A percentile compares a stretch with the other conserved stretches of the same genome.
Evolutionary conservation across 2,888 invertebrate species (phyloP).

Genomic region (Coenonympha arcania): DNA sequence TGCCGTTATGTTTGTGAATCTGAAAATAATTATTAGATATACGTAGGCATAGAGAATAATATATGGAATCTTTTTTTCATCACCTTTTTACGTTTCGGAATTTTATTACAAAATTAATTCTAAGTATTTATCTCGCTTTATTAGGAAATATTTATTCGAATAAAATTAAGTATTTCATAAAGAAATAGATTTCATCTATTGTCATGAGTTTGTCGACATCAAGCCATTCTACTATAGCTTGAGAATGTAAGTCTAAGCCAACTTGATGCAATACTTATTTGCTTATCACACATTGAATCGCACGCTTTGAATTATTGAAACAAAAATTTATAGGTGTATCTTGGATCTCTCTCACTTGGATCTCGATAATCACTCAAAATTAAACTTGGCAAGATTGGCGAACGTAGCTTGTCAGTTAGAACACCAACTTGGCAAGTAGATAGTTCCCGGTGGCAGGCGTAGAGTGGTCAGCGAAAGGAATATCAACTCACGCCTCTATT

Average conservation of each 20-base stretch:
- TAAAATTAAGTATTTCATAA: no score
- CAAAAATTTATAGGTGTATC: no score
- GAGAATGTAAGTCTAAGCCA: neutral
- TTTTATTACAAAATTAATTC: no score
- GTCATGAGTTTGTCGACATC: no score
- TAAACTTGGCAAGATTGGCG: neutral
- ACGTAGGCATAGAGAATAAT: no score
- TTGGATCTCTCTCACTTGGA: neutral
- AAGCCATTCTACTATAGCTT: neutral
- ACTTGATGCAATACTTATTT: neutral
- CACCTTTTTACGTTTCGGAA: no score
- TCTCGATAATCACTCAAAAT: neutral
- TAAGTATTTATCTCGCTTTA: no score
- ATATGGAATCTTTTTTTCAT: no score
- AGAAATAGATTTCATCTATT: no score
- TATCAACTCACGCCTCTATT: neutral
- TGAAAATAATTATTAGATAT: no score
- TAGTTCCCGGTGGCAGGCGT: neutral
- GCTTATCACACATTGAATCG: neutral
- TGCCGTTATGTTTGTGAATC: neutral
- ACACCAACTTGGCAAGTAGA: neutral
- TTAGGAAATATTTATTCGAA: no score
- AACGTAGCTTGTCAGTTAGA: neutral
- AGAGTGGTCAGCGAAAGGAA: neutral
- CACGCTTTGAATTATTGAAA: no score